Evolutionary conservation across 2,888 invertebrate genomes (phyloP).

Genomic region (Drosophila maculinotata): DNA sequence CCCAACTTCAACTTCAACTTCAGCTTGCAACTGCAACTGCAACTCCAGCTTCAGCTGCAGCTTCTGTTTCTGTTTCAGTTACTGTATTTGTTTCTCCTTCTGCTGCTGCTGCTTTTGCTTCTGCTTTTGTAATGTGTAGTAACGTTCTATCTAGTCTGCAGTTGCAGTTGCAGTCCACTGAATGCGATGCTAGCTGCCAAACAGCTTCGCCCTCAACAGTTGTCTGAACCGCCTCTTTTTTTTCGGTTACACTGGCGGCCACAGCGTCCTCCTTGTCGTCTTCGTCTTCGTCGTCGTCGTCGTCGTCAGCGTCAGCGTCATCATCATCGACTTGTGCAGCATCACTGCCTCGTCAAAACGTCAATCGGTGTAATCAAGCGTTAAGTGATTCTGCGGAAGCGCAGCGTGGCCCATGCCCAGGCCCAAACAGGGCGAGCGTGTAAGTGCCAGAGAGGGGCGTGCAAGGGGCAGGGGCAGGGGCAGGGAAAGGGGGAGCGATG

Average conservation of each 20-base stretch:
- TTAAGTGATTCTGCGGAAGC: slow-evolving; percentile 83
- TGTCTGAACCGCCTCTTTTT: slow-evolving; percentile 38
- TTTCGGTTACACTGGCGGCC: slow-evolving; percentile 24
- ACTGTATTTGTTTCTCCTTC: no score
- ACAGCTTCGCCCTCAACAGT: slow-evolving; percentile 48
- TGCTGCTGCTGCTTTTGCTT: slow-evolving; percentile 9
- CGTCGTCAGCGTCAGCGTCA: slow-evolving; percentile 49
- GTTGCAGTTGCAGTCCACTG: slow-evolving; percentile 19
- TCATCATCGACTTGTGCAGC: slow-evolving; percentile 75
- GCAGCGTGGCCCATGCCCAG: slow-evolving; percentile 53
- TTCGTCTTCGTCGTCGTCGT: slow-evolving; percentile 19
- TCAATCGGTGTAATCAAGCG: slow-evolving; percentile 83
- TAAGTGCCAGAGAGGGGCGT: not conserved
- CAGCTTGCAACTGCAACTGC: slow-evolving; percentile 2
- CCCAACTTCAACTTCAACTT: slow-evolving; percentile 11
- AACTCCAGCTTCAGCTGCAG: slow-evolving; percentile 2
- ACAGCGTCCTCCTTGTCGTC: slow-evolving; percentile 18
- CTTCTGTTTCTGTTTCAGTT: no score
- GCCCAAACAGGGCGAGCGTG: slow-evolving; percentile 16
- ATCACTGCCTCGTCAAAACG: slow-evolving; percentile 80
- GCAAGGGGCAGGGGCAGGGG: no score
- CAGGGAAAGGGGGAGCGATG: not conserved
- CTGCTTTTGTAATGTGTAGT: no score
- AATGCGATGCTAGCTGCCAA: slow-evolving; percentile 13
- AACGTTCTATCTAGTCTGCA: no score